Evolutionary conservation across 2,113 vertebrate species (phyloP).

Genomic region (Muntiacus reevesi): DNA sequence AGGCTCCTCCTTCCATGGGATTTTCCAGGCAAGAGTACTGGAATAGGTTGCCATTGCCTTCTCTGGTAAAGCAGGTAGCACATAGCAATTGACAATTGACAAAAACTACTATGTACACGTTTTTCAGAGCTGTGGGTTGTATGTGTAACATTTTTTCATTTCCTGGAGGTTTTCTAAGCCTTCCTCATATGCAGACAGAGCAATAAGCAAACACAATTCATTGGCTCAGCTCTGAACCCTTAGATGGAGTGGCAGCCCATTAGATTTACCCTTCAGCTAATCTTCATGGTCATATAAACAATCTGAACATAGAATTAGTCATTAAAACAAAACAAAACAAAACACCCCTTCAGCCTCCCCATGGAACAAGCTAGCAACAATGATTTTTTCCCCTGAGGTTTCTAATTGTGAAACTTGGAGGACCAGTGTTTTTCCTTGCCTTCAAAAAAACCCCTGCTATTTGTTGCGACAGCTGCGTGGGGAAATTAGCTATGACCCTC

Average conservation of each 20-base stretch:
- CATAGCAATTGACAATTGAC: too few relatives aligned
- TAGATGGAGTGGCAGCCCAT: background rate
- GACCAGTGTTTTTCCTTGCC: background rate
- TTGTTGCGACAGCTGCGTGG: conserved; percentile 1
- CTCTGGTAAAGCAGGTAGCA: too few relatives aligned
- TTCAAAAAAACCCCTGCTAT: background rate
- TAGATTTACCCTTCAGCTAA: background rate
- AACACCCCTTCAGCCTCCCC: background rate
- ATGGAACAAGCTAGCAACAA: background rate
- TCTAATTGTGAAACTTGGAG: background rate
- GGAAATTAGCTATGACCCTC: background rate
- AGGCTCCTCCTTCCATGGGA: too few relatives aligned
- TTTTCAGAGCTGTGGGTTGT: background rate
- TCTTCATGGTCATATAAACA: background rate
- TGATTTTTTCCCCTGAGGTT: background rate
- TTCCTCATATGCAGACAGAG: background rate
- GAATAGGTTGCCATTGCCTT: too few relatives aligned
- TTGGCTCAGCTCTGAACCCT: background rate
- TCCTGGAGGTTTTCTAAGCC: background rate
- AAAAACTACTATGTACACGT: background rate
- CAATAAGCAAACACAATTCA: too few relatives aligned
- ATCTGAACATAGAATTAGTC: background rate
- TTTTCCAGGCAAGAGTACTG: too few relatives aligned
- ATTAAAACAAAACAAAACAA: background rate
- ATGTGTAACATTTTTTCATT: too few relatives aligned